Evolutionary conservation across 2,888 invertebrate genomes (phyloP).

Genomic region (Heteropelma amictum): DNA sequence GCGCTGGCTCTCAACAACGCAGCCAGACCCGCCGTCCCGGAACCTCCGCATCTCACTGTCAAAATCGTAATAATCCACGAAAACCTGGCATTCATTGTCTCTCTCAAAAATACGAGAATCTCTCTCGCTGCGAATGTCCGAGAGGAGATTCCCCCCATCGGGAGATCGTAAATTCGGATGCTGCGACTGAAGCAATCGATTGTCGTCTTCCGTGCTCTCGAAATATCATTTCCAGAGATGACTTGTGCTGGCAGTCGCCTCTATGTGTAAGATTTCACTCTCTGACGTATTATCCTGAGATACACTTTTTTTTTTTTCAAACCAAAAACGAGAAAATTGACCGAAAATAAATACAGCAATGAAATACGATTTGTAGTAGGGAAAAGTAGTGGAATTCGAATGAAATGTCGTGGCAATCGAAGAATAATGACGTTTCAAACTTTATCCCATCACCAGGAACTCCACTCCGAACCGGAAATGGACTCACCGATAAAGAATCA

Average conservation of each 20-base stretch:
- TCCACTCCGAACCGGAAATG: conserved; percentile 33
- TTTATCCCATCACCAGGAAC: conserved; percentile 17
- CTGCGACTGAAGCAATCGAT: conserved; percentile 10
- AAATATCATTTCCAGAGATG: not conserved
- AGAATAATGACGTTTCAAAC: not conserved
- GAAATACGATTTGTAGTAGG: no score
- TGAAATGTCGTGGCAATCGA: not conserved
- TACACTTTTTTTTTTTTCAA: no score
- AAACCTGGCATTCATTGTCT: not conserved
- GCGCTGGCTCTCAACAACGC: conserved; percentile 4
- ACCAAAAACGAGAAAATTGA: not conserved
- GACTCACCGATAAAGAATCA: conserved; percentile 5
- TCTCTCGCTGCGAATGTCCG: not conserved
- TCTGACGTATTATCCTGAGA: no score
- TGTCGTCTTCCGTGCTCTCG: not conserved
- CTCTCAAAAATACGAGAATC: conserved; percentile 21
- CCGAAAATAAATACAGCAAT: no score
- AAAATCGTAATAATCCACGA: conserved; percentile 20
- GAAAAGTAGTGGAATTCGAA: no score
- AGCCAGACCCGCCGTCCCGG: conserved; percentile 27
- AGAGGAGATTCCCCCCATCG: conserved; percentile 16
- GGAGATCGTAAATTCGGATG: conserved; percentile 26
- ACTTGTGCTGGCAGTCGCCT: no score
- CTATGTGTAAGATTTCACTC: no score
- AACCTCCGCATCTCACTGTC: conserved; percentile 5